phyloP scores from a whole-genome alignment of 2,888 invertebrate genomes.

The Hymenopus coronatus region DNA sequence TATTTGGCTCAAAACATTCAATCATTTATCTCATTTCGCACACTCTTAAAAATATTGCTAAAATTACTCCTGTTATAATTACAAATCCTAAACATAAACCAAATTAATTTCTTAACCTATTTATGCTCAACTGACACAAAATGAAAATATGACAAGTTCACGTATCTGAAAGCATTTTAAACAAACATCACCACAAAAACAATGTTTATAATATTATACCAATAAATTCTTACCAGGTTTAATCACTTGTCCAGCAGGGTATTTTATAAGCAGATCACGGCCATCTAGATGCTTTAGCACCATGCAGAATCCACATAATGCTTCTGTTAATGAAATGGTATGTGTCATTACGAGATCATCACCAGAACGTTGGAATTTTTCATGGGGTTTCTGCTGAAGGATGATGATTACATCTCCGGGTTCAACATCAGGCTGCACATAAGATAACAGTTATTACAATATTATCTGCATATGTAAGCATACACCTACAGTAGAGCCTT shows the following conservation, averaged over 20 bases:
- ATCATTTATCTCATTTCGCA: too few species aligned
- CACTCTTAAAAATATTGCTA: too few species aligned
- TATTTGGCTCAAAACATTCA: too few species aligned
- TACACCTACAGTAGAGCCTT: too few species aligned
- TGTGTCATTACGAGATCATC: conserved; percentile 72
- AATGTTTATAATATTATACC: neutral
- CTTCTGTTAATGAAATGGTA: conserved; percentile 78
- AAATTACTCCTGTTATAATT: too few species aligned
- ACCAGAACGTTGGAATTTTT: conserved; percentile 72
- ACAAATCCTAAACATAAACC: too few species aligned
- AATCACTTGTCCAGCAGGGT: conserved; percentile 78
- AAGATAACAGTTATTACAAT: conserved; percentile 12
- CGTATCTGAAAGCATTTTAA: too few species aligned
- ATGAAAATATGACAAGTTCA: too few species aligned
- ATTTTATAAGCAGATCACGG: conserved; percentile 73
- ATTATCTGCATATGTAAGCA: neutral
- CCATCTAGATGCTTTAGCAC: conserved; percentile 88
- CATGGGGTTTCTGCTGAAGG: conserved; percentile 76
- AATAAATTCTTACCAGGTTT: conserved; percentile 60
- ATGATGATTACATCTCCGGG: conserved; percentile 89
- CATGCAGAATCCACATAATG: conserved; percentile 85
- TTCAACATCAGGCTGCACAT: conserved; percentile 69
- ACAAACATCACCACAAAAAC: too few species aligned
- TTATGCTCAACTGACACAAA: too few species aligned
- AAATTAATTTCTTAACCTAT: too few species aligned